Conservation (phyloP, 1,140 invertebrate species). For the Nylanderia fulva region DNA sequence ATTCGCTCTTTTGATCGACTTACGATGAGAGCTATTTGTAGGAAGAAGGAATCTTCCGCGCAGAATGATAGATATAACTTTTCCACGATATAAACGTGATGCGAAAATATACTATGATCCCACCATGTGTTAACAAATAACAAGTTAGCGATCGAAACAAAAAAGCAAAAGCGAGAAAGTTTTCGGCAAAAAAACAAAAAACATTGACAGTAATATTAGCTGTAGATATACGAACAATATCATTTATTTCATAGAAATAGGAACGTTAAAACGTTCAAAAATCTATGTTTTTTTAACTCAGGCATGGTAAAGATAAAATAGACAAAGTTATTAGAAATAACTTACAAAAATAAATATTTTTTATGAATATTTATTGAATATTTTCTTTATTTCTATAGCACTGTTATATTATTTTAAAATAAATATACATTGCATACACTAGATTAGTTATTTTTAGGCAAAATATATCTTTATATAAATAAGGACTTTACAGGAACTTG, state of each 20-base stretch:
- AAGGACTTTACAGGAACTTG: neutral
- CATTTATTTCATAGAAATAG: neutral
- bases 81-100: neutral
- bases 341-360: no score
- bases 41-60: neutral
- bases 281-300: neutral
- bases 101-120: neutral
- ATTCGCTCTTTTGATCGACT: neutral
- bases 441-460: neutral
- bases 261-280: no score
- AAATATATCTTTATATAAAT: neutral
- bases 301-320: neutral
- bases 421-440: neutral
- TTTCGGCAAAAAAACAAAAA: neutral
- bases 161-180: neutral
- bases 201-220: neutral
- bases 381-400: neutral
- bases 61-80: slow-evolving; percentile 40
- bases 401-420: slow-evolving; percentile 4
- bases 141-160: neutral
- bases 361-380: neutral
- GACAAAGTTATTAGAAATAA: neutral
- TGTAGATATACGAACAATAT: neutral
- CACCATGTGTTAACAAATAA: neutral
- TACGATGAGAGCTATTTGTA: slow-evolving; percentile 7